These are phyloP conservation scores for Ceyx margarethae DNA, from an alignment of 2,113 vertebrate genomes.

Conservation along the genomic window DNA sequence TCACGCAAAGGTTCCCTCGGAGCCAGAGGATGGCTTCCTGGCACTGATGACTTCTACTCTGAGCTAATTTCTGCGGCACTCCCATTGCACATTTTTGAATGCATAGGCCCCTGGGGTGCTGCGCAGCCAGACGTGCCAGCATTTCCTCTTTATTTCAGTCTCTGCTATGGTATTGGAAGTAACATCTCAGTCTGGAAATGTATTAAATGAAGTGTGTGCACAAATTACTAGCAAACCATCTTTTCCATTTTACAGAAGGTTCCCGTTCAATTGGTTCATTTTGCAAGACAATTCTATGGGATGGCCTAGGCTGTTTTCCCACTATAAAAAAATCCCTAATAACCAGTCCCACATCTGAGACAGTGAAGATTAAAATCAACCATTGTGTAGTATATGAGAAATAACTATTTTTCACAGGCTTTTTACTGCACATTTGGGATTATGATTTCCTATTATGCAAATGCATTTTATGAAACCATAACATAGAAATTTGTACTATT, in stretches of 20 bases:
- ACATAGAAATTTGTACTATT: conserved; percentile 71
- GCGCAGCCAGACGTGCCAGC: conserved; percentile 23
- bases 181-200: conserved; percentile 36
- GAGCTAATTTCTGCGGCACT: not conserved
- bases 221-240: conserved; percentile 23
- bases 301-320: not conserved
- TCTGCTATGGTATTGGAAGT: conserved; percentile 5
- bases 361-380: conserved; percentile 75
- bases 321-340: conserved; percentile 20
- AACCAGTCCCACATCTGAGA: conserved; percentile 49
- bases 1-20: not conserved
- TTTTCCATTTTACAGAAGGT: conserved; percentile 24
- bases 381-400: conserved; percentile 69
- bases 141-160: conserved; percentile 50
- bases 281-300: conserved; percentile 21
- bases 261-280: conserved; percentile 23
- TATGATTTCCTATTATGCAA: conserved; percentile 80
- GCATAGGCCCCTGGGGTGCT: not conserved
- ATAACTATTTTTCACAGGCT: conserved; percentile 77
- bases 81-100: not conserved
- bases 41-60: not conserved
- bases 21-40: not conserved
- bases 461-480: conserved; percentile 79
- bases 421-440: conserved; percentile 65
- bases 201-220: conserved; percentile 51